Evolutionary conservation across 2,888 invertebrate species (phyloP).

Genomic region (Electrophaes corylata): DNA sequence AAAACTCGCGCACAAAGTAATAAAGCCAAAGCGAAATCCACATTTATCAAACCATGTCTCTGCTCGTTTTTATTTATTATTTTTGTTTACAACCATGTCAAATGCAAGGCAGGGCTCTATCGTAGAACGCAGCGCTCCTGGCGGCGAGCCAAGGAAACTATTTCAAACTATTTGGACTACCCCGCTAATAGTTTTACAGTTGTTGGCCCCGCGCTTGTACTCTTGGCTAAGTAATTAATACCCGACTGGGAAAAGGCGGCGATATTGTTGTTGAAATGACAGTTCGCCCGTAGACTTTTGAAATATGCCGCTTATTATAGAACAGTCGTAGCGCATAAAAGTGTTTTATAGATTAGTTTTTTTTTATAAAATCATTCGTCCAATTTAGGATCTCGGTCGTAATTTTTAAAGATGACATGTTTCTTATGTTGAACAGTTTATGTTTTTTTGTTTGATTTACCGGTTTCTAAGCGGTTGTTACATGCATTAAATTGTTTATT

Average conservation of each 20-base stretch:
- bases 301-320: conserved; percentile 47
- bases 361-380: conserved; percentile 26
- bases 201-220: conserved; percentile 58
- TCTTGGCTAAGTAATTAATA: conserved; percentile 71
- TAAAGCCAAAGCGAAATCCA: conserved; percentile 64
- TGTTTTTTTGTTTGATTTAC: conserved; percentile 48
- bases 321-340: conserved; percentile 49
- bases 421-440: conserved; percentile 46
- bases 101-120: conserved; percentile 71
- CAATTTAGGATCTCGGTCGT: conserved; percentile 27
- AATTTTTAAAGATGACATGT: conserved; percentile 38
- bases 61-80: conserved; percentile 68
- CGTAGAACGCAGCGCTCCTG: conserved; percentile 58
- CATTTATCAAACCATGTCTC: conserved; percentile 65
- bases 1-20: conserved; percentile 58
- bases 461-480: conserved; percentile 33
- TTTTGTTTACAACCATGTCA: conserved; percentile 74
- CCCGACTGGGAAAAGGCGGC: conserved; percentile 49
- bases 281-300: conserved; percentile 46
- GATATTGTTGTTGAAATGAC: conserved; percentile 59
- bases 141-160: conserved; percentile 75
- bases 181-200: conserved; percentile 76
- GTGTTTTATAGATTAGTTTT: conserved; percentile 36
- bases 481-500: conserved; percentile 40
- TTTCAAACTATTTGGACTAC: conserved; percentile 70